Evolutionary conservation across 2,888 invertebrate species (phyloP).

Genomic region (Laspeyria flexula): DNA sequence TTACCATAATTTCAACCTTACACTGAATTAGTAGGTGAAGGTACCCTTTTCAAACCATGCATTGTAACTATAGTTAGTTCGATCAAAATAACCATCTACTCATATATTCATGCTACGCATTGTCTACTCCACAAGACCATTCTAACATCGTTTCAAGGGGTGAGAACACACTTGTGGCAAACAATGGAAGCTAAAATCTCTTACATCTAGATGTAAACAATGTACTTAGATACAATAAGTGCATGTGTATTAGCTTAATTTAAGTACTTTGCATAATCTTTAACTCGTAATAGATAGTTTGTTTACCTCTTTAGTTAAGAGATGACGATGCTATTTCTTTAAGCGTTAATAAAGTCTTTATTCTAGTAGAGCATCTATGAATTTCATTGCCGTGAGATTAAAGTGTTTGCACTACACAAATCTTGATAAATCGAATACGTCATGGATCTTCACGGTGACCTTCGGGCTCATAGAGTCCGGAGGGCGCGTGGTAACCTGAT

Average conservation of each 20-base stretch:
- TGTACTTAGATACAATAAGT: conserved; percentile 29
- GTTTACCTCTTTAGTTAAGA: not conserved
- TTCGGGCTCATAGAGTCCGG: no score
- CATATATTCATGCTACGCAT: conserved; percentile 13
- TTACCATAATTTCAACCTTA: no score
- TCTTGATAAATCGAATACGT: no score
- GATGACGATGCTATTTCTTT: not conserved
- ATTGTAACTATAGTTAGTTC: not conserved
- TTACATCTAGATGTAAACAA: conserved; percentile 42
- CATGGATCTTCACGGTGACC: no score
- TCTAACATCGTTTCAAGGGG: conserved; percentile 39
- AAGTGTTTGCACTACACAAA: no score
- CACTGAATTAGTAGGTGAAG: no score
- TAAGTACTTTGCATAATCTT: not conserved
- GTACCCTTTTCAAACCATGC: no score
- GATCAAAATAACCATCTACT: conserved; percentile 4
- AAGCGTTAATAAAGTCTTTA: not conserved
- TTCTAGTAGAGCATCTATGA: no score
- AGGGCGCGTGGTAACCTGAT: no score
- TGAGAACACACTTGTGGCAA: conserved; percentile 26
- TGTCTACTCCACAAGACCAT: conserved; percentile 25
- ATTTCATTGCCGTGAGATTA: no score
- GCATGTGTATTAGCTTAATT: conserved; percentile 5
- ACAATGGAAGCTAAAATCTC: conserved; percentile 38
- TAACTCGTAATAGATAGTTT: not conserved